Evolutionary conservation across 2,113 vertebrate species (phyloP).

Genomic region (Piaya cayana): DNA sequence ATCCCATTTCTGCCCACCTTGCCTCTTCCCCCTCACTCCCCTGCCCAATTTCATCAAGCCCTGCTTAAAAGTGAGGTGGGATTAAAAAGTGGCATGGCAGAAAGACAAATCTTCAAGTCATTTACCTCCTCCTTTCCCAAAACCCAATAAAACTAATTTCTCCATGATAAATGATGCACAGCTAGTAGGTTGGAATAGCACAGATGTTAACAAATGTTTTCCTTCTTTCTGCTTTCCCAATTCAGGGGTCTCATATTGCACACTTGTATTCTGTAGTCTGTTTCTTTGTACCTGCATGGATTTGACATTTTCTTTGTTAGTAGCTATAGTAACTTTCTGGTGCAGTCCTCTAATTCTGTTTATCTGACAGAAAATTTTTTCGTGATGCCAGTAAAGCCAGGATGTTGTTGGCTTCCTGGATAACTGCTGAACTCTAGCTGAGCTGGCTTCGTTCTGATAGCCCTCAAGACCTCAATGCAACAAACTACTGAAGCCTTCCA

Average conservation of each 20-base stretch:
- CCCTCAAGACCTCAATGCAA: not conserved
- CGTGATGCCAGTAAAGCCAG: not conserved
- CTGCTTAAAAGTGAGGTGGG: not conserved
- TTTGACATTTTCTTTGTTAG: not conserved
- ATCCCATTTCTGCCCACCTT: not conserved
- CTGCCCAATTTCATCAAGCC: not conserved
- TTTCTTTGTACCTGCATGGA: not conserved
- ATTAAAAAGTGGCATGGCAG: not conserved
- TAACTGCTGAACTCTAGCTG: not conserved
- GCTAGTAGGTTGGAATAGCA: not conserved
- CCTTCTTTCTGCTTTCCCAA: not conserved
- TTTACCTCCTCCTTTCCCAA: not conserved
- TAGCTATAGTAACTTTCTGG: not conserved
- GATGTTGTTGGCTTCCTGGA: not conserved
- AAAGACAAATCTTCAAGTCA: not conserved
- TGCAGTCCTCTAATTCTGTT: not conserved
- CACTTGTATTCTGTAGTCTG: not conserved
- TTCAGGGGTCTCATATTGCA: not conserved
- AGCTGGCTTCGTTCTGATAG: not conserved
- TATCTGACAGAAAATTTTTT: not conserved
- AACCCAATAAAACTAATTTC: not conserved
- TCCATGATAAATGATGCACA: not conserved
- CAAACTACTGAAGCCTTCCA: not conserved
- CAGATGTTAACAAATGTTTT: not conserved
- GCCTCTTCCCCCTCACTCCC: no score